A percentile compares a stretch with the other conserved stretches of the same genome.
These are phyloP conservation scores for Pandemis heparana DNA, from an alignment of 2,888 invertebrate genomes.

Conservation along the genomic window DNA sequence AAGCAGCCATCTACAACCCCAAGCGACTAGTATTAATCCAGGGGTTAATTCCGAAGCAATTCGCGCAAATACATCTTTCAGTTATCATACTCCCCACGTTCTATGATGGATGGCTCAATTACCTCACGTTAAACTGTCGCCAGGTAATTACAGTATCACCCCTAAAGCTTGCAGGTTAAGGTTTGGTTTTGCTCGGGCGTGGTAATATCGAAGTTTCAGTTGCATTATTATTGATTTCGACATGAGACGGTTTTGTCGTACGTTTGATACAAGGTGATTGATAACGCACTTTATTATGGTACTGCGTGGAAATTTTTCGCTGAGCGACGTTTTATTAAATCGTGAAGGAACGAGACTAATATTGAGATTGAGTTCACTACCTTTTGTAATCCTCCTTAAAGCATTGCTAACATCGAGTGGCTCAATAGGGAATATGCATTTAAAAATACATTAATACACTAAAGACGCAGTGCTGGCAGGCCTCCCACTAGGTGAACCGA, in stretches of 20 bases:
- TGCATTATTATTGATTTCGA: slow-evolving; percentile 52
- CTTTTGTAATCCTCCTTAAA: too few species aligned
- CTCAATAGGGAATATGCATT: too few species aligned
- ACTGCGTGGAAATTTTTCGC: slow-evolving; percentile 8
- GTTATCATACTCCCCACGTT: slow-evolving; percentile 51
- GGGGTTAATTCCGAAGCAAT: slow-evolving; percentile 40
- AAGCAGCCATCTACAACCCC: not conserved
- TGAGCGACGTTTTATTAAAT: not conserved
- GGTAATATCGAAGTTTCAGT: slow-evolving; percentile 39
- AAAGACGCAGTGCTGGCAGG: too few species aligned
- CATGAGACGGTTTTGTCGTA: slow-evolving; percentile 48
- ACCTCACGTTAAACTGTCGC: slow-evolving; percentile 46
- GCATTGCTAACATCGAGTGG: too few species aligned
- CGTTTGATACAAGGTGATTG: slow-evolving; percentile 49
- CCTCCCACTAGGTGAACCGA: too few species aligned
- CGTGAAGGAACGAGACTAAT: not conserved
- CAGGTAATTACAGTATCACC: slow-evolving; percentile 37
- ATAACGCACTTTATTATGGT: slow-evolving; percentile 40
- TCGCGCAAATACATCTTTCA: slow-evolving; percentile 46
- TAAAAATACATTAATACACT: too few species aligned
- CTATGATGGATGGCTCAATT: slow-evolving; percentile 58
- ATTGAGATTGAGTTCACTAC: too few species aligned
- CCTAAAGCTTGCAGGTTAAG: slow-evolving; percentile 22
- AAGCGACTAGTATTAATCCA: slow-evolving; percentile 14
- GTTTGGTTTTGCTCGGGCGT: slow-evolving; percentile 44